Evolutionary conservation across 2,888 invertebrate species (phyloP).

Genomic region (Drosophila siamana): DNA sequence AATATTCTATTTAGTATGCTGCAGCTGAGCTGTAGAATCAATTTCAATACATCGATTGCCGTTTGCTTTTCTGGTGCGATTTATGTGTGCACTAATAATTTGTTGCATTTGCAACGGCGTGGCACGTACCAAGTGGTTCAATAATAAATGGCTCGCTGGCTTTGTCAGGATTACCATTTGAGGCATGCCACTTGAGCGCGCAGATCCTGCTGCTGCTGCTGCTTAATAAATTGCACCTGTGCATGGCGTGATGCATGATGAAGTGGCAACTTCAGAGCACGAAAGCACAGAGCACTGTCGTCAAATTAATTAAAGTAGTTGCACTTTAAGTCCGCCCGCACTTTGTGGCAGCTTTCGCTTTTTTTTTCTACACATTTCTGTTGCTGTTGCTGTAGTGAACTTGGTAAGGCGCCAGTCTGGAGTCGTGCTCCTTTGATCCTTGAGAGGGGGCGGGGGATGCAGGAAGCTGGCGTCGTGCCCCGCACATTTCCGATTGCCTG

Average conservation of each 20-base stretch:
- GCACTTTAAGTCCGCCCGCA: slow-evolving; percentile 32
- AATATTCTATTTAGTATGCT: slow-evolving; percentile 69
- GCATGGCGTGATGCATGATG: slow-evolving; percentile 70
- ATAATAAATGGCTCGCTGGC: slow-evolving; percentile 83
- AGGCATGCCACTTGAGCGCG: slow-evolving; percentile 43
- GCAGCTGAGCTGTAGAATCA: slow-evolving; percentile 71
- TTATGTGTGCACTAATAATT: slow-evolving; percentile 22
- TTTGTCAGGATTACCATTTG: slow-evolving; percentile 83
- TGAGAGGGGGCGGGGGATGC: slow-evolving; percentile 2
- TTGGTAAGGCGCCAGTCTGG: slow-evolving; percentile 16
- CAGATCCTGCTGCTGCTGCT: slow-evolving; percentile 3
- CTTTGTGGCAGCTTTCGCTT: slow-evolving; percentile 41
- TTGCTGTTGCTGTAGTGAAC: no score
- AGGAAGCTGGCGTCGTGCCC: slow-evolving; percentile 6
- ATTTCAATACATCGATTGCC: slow-evolving; percentile 64
- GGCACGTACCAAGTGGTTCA: slow-evolving; percentile 72
- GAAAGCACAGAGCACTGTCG: slow-evolving; percentile 9
- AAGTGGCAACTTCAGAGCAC: slow-evolving; percentile 38
- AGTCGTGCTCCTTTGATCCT: slow-evolving; percentile 1
- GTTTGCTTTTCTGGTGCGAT: background rate
- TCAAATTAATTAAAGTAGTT: slow-evolving; percentile 72
- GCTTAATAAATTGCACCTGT: slow-evolving; percentile 82
- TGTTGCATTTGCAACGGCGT: slow-evolving; percentile 44
- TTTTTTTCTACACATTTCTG: background rate
- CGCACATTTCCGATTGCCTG: slow-evolving; percentile 13